Evolutionary conservation across 37 sponge, comb jelly and placozoan species (phyloP).

Genomic region (Amphimedon queenslandica): DNA sequence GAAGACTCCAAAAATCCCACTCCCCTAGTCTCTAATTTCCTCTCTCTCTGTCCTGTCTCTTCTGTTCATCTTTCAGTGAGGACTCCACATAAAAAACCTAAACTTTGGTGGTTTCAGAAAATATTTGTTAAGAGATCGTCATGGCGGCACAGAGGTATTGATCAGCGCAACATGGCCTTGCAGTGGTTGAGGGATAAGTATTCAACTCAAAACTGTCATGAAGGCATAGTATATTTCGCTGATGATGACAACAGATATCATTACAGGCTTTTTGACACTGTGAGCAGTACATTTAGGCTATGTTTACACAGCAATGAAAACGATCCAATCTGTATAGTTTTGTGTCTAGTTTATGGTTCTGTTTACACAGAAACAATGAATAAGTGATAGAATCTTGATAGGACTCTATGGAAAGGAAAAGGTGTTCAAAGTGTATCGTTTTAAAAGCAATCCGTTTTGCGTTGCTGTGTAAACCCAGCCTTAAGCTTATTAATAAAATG

Average conservation of each 20-base stretch:
- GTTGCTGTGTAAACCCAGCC: too few species aligned
- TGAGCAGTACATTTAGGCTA: constrained; percentile 20
- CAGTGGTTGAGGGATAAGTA: constrained; percentile 38
- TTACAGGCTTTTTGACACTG: constrained; percentile 78
- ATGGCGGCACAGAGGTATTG: constrained; percentile 53
- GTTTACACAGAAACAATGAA: too few species aligned
- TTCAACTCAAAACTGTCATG: not conserved
- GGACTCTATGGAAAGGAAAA: too few species aligned
- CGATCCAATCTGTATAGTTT: too few species aligned
- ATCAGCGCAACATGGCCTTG: constrained; percentile 74
- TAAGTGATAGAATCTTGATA: too few species aligned
- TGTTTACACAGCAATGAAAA: too few species aligned
- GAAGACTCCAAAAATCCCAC: constrained; percentile 9
- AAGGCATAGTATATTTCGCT: constrained; percentile 89
- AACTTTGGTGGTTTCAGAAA: constrained; percentile 4
- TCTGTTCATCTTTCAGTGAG: not conserved
- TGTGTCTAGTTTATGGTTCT: too few species aligned
- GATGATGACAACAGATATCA: constrained; percentile 94
- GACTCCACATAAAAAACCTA: not conserved
- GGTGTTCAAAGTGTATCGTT: too few species aligned
- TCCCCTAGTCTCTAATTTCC: not conserved
- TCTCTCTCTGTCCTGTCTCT: not conserved
- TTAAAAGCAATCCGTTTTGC: too few species aligned
- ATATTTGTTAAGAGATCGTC: not conserved
- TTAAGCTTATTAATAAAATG: not conserved